phyloP scores from a whole-genome alignment of 92 coral and sea anemone genomes.

The Zoanthus sansibaricus region DNA sequence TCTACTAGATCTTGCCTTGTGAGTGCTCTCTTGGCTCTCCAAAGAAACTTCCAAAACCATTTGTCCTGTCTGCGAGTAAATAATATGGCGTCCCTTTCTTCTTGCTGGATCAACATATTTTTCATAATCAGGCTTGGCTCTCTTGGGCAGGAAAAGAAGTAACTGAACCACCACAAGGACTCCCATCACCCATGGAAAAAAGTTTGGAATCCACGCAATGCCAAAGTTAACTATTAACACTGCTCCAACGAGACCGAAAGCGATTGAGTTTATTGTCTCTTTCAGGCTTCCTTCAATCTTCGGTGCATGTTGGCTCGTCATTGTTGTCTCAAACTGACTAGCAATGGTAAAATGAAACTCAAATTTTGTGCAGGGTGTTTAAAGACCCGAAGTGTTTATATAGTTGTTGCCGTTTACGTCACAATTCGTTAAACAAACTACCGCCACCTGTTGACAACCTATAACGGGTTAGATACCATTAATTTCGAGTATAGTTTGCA shows the following conservation, averaged over 20 bases:
- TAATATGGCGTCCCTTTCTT: constrained; percentile 32
- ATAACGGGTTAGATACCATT: no score
- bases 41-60: constrained; percentile 15
- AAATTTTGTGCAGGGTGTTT: not conserved
- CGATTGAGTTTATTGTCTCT: constrained; percentile 32
- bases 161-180: constrained; percentile 31
- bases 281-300: constrained; percentile 46
- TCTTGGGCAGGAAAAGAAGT: constrained; percentile 29
- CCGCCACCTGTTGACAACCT: constrained; percentile 18
- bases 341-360: not conserved
- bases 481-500: no score
- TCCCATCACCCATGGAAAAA: constrained; percentile 36
- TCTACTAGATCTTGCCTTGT: constrained; percentile 18
- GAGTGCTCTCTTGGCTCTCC: constrained; percentile 4
- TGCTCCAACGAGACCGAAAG: constrained; percentile 21
- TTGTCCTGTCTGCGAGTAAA: constrained; percentile 33
- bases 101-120: constrained; percentile 9
- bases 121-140: constrained; percentile 34
- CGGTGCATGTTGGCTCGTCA: constrained; percentile 27
- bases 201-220: constrained; percentile 40
- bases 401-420: constrained; percentile 14
- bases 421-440: not conserved
- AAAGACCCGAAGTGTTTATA: not conserved
- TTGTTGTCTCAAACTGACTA: not conserved
- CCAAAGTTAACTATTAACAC: constrained; percentile 31